These are phyloP conservation scores for Pseudoips prasinana DNA, from an alignment of 2,888 invertebrate genomes.

Conservation along the genomic window DNA sequence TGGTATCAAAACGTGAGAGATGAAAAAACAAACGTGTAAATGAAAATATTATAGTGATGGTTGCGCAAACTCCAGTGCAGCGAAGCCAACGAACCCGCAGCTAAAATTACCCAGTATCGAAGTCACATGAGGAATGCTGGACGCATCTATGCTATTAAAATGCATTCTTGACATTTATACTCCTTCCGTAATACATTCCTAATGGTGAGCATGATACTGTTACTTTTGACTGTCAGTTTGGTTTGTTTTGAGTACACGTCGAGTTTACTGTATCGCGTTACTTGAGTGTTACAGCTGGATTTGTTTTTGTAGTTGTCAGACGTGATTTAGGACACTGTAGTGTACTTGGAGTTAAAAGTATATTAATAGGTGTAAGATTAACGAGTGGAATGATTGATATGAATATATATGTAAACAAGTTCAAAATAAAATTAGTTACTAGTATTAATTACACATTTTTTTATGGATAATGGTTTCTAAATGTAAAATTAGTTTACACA, in stretches of 20 bases:
- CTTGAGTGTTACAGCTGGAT: constrained; percentile 9
- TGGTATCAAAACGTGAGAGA: constrained; percentile 18
- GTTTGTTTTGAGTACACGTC: constrained; percentile 13
- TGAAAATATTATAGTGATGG: constrained; percentile 38
- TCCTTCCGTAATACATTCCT: constrained; percentile 47
- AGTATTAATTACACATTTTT: no score
- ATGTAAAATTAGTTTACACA: constrained; percentile 4
- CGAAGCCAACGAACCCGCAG: constrained; percentile 67
- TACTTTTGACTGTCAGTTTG: constrained; percentile 19
- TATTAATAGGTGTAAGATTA: no score
- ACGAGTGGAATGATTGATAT: no score
- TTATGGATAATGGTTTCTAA: no score
- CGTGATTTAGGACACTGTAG: constrained; percentile 6
- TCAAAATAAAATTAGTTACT: no score
- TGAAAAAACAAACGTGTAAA: constrained; percentile 34
- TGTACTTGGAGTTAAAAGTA: no score
- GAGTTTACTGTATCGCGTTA: constrained; percentile 21
- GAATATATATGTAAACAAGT: no score
- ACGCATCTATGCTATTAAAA: constrained; percentile 62
- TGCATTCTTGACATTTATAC: constrained; percentile 65
- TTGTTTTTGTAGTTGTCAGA: constrained; percentile 7
- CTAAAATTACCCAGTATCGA: constrained; percentile 62
- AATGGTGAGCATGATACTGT: constrained; percentile 24
- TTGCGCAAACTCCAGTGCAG: constrained; percentile 65
- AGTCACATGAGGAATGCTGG: constrained; percentile 55